These are phyloP conservation scores for Tribolium madens DNA, from an alignment of 1,140 invertebrate genomes.

Conservation along the genomic window DNA sequence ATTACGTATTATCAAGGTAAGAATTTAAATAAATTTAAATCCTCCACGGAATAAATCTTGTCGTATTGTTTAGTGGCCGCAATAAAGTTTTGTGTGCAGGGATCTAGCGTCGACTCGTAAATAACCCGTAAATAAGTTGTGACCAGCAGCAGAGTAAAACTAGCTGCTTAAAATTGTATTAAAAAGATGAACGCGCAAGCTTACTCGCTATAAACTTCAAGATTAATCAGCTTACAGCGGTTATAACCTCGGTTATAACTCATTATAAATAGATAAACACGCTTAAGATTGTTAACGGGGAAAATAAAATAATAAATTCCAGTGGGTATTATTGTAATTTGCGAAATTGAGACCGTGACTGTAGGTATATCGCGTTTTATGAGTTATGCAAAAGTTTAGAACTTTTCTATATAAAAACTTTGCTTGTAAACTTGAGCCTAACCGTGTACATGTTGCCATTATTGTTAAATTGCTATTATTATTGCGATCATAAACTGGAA, in stretches of 20 bases:
- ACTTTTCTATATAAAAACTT: constrained; percentile 17
- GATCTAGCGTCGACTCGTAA: neutral
- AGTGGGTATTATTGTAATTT: constrained; percentile 11
- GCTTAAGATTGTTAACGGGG: neutral
- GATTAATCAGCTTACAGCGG: neutral
- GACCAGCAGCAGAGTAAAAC: constrained; percentile 6
- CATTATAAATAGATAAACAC: neutral
- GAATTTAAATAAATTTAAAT: constrained; percentile 14
- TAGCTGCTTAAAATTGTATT: constrained; percentile 14
- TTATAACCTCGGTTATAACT: neutral
- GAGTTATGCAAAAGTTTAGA: constrained; percentile 25
- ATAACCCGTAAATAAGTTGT: constrained; percentile 7
- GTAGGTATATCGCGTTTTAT: constrained; percentile 7
- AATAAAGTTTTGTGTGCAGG: constrained; percentile 4
- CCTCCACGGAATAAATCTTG: constrained; percentile 4
- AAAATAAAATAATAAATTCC: neutral
- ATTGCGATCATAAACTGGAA: neutral
- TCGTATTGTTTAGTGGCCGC: neutral
- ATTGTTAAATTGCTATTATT: constrained; percentile 34
- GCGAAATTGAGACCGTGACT: neutral
- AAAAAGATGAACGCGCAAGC: constrained; percentile 7
- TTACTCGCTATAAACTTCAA: neutral
- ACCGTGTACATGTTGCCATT: constrained; percentile 20
- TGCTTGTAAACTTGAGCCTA: constrained; percentile 13
- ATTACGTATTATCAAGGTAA: constrained; percentile 20